Conservation (phyloP, 1,140 invertebrate species). For the Arion vulgaris region DNA sequence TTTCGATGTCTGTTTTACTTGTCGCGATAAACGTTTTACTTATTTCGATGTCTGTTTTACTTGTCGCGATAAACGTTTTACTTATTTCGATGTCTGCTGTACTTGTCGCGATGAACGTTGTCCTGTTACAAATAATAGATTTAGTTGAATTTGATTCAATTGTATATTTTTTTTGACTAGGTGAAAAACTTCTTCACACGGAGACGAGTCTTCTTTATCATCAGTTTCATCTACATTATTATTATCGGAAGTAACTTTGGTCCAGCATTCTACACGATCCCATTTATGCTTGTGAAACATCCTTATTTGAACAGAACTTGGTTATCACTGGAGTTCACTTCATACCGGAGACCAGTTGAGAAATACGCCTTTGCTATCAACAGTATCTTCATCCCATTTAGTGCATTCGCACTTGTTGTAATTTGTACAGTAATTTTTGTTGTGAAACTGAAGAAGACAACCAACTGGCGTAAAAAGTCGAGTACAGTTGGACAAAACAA, state of each 20-base stretch:
- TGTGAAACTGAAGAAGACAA: not conserved
- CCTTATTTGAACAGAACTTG: conserved; percentile 10
- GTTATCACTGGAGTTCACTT: not conserved
- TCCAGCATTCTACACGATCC: not conserved
- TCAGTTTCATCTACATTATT: not conserved
- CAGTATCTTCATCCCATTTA: not conserved
- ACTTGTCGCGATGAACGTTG: too few species aligned
- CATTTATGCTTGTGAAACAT: not conserved
- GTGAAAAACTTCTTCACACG: not conserved
- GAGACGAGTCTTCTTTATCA: not conserved
- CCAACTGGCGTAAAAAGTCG: conserved; percentile 14
- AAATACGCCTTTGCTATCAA: conserved; percentile 2
- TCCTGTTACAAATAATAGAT: too few species aligned
- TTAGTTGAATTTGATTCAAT: too few species aligned
- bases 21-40: too few species aligned
- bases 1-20: too few species aligned
- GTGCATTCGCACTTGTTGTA: not conserved
- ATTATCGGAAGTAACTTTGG: not conserved
- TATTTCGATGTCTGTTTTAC: too few species aligned
- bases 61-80: too few species aligned
- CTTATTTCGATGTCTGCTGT: too few species aligned
- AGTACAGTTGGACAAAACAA: not conserved
- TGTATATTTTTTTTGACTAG: not conserved
- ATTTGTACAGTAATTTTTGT: not conserved
- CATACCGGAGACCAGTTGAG: not conserved